Percentiles rank a stretch among this genome's conserved stretches.
Conservation (phyloP, 1,140 invertebrate species). For the Macrobrachium rosenbergii region DNA sequence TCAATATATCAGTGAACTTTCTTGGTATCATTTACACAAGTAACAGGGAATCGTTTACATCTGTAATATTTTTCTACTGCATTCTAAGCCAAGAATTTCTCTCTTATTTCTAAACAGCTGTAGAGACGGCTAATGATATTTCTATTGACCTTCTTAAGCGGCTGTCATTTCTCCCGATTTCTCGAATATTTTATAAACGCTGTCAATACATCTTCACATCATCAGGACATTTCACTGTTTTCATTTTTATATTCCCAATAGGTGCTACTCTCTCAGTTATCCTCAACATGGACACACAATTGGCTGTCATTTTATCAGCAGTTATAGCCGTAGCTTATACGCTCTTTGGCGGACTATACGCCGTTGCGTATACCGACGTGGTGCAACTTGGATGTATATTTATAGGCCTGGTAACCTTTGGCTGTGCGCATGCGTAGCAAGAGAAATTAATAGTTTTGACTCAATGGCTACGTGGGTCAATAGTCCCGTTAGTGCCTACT, state of each 20-base stretch:
- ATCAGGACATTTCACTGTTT: background rate
- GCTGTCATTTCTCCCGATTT: too few species aligned
- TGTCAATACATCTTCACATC: too few species aligned
- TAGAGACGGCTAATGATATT: too few species aligned
- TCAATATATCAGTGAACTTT: too few species aligned
- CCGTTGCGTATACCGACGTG: slow-evolving; percentile 79
- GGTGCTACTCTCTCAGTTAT: slow-evolving; percentile 78
- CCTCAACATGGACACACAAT: slow-evolving; percentile 73
- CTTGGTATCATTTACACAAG: too few species aligned
- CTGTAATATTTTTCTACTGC: too few species aligned
- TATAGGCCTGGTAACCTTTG: slow-evolving; percentile 74
- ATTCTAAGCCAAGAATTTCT: too few species aligned
- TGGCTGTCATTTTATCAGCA: slow-evolving; percentile 76
- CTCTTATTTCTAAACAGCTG: too few species aligned
- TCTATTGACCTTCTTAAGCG: too few species aligned
- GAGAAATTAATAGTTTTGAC: background rate
- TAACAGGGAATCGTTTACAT: too few species aligned
- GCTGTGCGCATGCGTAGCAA: background rate
- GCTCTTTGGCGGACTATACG: slow-evolving; percentile 77
- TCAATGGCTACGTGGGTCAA: background rate
- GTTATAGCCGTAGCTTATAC: slow-evolving; percentile 78
- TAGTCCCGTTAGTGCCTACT: too few species aligned
- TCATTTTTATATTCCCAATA: slow-evolving; percentile 66
- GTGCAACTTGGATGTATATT: slow-evolving; percentile 79
- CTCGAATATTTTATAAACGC: too few species aligned